A percentile compares a stretch with the other conserved stretches of the same genome.
These are phyloP conservation scores for Esox niger DNA, from an alignment of 2,113 vertebrate genomes.

Conservation along the genomic window DNA sequence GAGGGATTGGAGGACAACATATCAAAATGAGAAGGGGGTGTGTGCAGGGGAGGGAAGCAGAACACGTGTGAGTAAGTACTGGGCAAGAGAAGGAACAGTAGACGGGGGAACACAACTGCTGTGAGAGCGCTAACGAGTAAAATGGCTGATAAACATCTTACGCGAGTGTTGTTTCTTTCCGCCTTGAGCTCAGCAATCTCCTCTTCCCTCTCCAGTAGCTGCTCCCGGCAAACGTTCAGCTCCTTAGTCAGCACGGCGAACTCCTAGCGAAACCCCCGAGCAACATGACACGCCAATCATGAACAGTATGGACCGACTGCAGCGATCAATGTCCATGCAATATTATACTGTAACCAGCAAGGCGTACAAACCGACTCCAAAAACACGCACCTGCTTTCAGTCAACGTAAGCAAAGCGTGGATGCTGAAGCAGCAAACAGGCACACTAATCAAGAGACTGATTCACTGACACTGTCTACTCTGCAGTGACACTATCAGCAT, in stretches of 20 bases:
- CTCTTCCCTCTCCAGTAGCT: slow-evolving; percentile 90
- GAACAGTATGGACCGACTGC: not conserved
- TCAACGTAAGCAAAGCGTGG: no score
- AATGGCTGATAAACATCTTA: slow-evolving; percentile 66
- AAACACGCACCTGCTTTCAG: not conserved
- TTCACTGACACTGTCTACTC: slow-evolving; percentile 57
- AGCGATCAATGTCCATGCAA: slow-evolving; percentile 8
- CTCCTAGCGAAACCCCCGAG: slow-evolving; percentile 77
- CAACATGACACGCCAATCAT: not conserved
- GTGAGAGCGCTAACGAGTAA: slow-evolving; percentile 51
- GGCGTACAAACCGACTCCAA: not conserved
- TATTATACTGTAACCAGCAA: not conserved
- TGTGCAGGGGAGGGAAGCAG: slow-evolving; percentile 18
- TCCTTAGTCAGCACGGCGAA: slow-evolving; percentile 92
- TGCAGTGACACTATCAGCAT: slow-evolving; percentile 40
- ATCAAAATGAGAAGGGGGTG: not conserved
- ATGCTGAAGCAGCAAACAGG: not conserved
- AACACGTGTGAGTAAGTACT: not conserved
- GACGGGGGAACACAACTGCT: no score
- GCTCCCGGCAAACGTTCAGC: slow-evolving; percentile 89
- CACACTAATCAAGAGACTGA: slow-evolving; percentile 13
- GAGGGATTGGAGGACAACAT: slow-evolving; percentile 3
- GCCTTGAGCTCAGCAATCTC: slow-evolving; percentile 92
- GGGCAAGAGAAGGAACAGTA: not conserved
- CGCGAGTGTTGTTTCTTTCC: slow-evolving; percentile 89